These are phyloP conservation scores for Menidia beryllina DNA, from an alignment of 2,113 vertebrate genomes.

Conservation along the genomic window DNA sequence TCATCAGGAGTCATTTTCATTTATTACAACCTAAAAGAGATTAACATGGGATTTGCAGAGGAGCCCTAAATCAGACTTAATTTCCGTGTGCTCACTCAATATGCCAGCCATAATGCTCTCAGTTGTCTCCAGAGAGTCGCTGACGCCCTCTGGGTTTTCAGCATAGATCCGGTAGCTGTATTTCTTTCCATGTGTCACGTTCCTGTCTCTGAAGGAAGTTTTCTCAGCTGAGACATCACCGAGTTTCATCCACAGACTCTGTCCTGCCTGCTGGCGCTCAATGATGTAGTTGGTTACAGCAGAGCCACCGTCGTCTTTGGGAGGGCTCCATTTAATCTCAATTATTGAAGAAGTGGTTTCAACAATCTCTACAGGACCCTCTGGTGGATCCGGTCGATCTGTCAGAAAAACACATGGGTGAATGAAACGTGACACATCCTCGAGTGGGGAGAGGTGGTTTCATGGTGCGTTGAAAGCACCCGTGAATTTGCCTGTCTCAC, in stretches of 20 bases:
- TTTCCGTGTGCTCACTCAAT: slow-evolving; percentile 79
- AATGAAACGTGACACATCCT: not conserved
- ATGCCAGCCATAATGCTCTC: slow-evolving; percentile 83
- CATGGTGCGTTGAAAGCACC: not conserved
- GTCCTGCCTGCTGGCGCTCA: slow-evolving; percentile 82
- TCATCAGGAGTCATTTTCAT: slow-evolving; percentile 34
- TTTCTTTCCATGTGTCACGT: slow-evolving; percentile 83
- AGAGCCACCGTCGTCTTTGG: slow-evolving; percentile 85
- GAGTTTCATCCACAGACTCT: slow-evolving; percentile 83
- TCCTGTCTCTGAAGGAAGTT: slow-evolving; percentile 81
- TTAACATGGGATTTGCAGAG: slow-evolving; percentile 38
- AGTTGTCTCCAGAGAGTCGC: slow-evolving; percentile 84
- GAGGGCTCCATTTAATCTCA: slow-evolving; percentile 85
- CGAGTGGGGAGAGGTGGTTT: not conserved
- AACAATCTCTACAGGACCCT: slow-evolving; percentile 85
- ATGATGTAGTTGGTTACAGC: slow-evolving; percentile 83
- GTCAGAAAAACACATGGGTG: slow-evolving; percentile 17
- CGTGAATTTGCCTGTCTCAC: not conserved
- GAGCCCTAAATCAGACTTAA: slow-evolving; percentile 30
- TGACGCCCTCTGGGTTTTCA: slow-evolving; percentile 82
- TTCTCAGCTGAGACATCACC: slow-evolving; percentile 78
- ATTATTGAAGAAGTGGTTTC: slow-evolving; percentile 77
- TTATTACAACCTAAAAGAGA: slow-evolving; percentile 37
- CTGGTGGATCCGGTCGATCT: slow-evolving; percentile 86
- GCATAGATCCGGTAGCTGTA: slow-evolving; percentile 88